These are phyloP conservation scores for Steatornis caripensis DNA, from an alignment of 2,113 vertebrate genomes.

Conservation along the genomic window DNA sequence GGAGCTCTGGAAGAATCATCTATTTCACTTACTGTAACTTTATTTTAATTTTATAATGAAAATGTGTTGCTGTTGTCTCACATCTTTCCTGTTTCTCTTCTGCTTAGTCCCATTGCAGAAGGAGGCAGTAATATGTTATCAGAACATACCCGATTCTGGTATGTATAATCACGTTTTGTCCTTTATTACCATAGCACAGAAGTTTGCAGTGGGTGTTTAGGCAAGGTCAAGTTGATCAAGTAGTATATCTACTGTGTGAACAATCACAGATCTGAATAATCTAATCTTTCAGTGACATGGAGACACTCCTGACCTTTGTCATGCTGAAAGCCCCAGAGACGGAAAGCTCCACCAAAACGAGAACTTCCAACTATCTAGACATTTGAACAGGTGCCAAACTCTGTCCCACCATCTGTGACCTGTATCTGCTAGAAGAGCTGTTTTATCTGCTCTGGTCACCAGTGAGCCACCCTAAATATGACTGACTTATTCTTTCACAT, in stretches of 20 bases:
- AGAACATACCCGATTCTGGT: neutral
- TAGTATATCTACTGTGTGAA: neutral
- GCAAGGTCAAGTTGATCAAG: neutral
- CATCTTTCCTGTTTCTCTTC: neutral
- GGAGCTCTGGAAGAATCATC: neutral
- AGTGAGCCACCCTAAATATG: neutral
- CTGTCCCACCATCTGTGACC: neutral
- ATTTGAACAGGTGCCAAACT: neutral
- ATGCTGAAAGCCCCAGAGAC: neutral
- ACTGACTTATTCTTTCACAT: neutral
- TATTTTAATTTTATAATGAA: neutral
- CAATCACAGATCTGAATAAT: neutral
- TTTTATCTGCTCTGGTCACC: neutral
- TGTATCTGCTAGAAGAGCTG: neutral
- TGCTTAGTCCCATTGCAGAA: neutral
- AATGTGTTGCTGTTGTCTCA: neutral
- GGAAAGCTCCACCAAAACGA: neutral
- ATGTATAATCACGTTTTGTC: neutral
- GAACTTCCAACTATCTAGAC: neutral
- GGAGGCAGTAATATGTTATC: neutral
- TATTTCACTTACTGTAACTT: neutral
- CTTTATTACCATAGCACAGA: neutral
- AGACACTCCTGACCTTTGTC: rapidly evolving
- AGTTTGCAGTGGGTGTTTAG: neutral
- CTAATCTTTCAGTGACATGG: neutral